Evolutionary conservation across 2,113 vertebrate genomes (phyloP).

Genomic region (Macquaria australasica): DNA sequence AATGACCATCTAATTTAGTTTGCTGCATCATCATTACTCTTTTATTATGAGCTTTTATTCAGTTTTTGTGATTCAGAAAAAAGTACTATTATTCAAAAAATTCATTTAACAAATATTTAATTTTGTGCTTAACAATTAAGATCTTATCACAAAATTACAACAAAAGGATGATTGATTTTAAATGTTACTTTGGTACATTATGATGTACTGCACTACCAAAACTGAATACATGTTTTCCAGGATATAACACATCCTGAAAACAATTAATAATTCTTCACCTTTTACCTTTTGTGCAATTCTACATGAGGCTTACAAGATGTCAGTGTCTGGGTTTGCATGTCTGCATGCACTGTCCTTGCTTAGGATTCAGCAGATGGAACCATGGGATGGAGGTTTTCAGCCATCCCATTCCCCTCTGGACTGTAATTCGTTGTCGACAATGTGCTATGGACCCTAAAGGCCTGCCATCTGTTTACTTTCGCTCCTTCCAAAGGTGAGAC

Average conservation of each 20-base stretch:
- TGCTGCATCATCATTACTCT: conserved; percentile 27
- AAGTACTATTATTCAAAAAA: not conserved
- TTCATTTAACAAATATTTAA: not conserved
- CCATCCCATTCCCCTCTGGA: conserved; percentile 84
- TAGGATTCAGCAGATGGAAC: conserved; percentile 87
- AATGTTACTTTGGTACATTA: not conserved
- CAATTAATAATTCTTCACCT: conserved; percentile 11
- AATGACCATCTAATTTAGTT: conserved; percentile 41
- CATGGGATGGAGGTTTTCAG: conserved; percentile 85
- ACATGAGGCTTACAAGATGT: conserved; percentile 59
- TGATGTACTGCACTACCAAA: not conserved
- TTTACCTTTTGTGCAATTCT: conserved; percentile 53
- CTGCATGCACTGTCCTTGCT: conserved; percentile 80
- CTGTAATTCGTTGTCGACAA: conserved; percentile 85
- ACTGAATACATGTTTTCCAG: not conserved
- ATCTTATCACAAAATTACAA: not conserved
- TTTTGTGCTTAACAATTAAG: not conserved
- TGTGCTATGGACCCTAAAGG: conserved; percentile 86
- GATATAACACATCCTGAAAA: not conserved
- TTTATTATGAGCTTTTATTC: conserved; percentile 25
- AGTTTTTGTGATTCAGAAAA: conserved; percentile 16
- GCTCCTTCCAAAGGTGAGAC: conserved; percentile 84
- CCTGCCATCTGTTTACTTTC: conserved; percentile 84
- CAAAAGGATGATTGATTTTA: not conserved
- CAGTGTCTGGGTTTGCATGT: conserved; percentile 70